These are phyloP conservation scores for Morus bassanus DNA, from an alignment of 2,797 vertebrate genomes.

Conservation along the genomic window DNA sequence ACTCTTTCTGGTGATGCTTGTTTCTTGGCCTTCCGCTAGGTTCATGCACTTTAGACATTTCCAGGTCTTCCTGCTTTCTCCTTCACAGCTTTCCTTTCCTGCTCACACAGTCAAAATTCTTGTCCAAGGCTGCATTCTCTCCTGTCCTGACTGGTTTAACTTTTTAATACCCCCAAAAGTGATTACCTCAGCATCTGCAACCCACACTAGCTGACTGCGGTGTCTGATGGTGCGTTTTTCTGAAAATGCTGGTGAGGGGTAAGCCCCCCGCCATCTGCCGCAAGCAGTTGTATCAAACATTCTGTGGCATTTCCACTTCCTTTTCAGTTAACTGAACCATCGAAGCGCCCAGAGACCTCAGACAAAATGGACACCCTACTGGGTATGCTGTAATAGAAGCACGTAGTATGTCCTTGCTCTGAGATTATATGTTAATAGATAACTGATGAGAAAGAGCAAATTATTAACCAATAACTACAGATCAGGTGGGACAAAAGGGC, in stretches of 20 bases:
- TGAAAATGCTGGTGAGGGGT: not conserved
- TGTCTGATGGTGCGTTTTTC: not conserved
- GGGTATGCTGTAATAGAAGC: not conserved
- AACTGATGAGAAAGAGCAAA: not conserved
- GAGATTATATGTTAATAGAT: not conserved
- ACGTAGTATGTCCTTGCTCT: not conserved
- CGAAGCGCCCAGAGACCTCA: not conserved
- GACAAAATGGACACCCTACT: not conserved
- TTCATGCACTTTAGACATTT: not conserved
- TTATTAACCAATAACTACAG: not conserved
- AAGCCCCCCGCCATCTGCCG: not conserved
- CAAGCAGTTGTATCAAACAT: not conserved
- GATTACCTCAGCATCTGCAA: not conserved
- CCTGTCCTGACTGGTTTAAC: not conserved
- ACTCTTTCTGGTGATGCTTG: not conserved
- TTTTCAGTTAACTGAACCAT: not conserved
- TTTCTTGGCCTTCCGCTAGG: not conserved
- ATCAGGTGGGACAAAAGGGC: not conserved
- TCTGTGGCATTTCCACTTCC: not conserved
- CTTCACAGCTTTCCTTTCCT: not conserved
- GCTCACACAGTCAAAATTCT: not conserved
- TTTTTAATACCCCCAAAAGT: not conserved
- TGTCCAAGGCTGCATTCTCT: not conserved
- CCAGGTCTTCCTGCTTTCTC: not conserved
- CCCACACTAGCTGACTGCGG: not conserved